A percentile compares a stretch with the other conserved stretches of the same genome.
phyloP scores from a whole-genome alignment of 1,140 invertebrate species.

The Nephila pilipes region DNA sequence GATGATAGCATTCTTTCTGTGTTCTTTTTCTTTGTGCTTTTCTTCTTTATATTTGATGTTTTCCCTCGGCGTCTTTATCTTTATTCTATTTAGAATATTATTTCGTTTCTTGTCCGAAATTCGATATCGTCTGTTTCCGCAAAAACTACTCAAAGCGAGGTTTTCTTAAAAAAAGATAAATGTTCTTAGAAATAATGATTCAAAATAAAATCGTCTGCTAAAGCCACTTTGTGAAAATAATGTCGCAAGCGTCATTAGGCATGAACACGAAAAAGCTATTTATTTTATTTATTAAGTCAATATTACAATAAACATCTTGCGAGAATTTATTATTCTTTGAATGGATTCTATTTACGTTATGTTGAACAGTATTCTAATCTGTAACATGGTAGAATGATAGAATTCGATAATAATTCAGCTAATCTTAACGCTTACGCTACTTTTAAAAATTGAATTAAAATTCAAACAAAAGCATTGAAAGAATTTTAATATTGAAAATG shows the following conservation, averaged over 20 bases:
- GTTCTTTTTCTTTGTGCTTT: neutral
- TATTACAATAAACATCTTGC: neutral
- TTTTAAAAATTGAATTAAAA: too few relatives aligned
- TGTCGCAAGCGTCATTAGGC: constrained; percentile 50
- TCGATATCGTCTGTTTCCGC: constrained; percentile 47
- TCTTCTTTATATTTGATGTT: neutral
- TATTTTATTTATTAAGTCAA: constrained; percentile 33
- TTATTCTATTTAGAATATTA: constrained; percentile 47
- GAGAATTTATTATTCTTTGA: neutral
- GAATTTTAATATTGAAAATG: too few relatives aligned
- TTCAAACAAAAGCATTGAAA: too few relatives aligned
- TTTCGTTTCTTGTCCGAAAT: constrained; percentile 32
- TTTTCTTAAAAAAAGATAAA: constrained; percentile 21
- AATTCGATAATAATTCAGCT: neutral
- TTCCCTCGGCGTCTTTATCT: neutral
- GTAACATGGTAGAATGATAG: neutral
- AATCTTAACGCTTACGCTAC: too few relatives aligned
- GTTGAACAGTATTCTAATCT: neutral
- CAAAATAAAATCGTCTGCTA: constrained; percentile 50
- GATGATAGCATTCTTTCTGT: neutral
- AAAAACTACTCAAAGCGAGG: neutral
- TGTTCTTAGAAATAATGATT: neutral
- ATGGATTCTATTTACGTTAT: neutral
- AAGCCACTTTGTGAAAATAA: constrained; percentile 33
- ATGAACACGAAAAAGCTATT: neutral